Evolutionary conservation across 2,113 vertebrate genomes (phyloP), one percentile per base, ranked within the genome.

Genomic region (Saguinus imperator): DNA sequence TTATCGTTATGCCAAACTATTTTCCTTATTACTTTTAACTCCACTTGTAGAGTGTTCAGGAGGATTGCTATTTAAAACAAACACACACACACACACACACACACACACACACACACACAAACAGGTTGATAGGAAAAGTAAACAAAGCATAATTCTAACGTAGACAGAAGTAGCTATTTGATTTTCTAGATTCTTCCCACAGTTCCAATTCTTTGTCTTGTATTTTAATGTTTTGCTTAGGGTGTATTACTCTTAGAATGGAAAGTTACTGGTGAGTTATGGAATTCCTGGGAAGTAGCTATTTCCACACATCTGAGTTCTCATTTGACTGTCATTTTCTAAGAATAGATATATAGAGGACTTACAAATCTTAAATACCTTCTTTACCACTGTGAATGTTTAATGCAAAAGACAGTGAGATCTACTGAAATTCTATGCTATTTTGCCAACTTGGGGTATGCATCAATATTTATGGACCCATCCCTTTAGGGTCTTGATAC

Each of bases 251-350:
- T 43, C 40, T 80, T n/a, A 48, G 6, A 68, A 11, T 81, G 89
- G 87, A 90, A 97, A 93, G 64, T 87, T 90, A 58, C 61, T 80
- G 66, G 37, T 82, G 58, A 89, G 8, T 20, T 77, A 16, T 11
- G 11, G 52, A 68, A 82, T 94, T 94, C 68, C 81, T 40, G 35
- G 93, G 80, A 92, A 81, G 82, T 58, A 52, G 58, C 48, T 91
- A 4, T 97, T 92, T 86, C 87, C 91, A 93, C 75, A 89, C 3
- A 57, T 83, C 85, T 90, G n/a, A 50, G 81, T 97, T 96, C 89
- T 97, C 80, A 89, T 48, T 76, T 40, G 18, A 70, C 10, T 94
- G 57, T 68, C 91, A 87, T 95, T 81, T 95, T 66, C 95, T 94
- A 93, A 95, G 45, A 95, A 94, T 29, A 94, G 32, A 88, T 80